Evolutionary conservation across 2,113 vertebrate species (phyloP).

Genomic region (Phocoena phocoena): DNA sequence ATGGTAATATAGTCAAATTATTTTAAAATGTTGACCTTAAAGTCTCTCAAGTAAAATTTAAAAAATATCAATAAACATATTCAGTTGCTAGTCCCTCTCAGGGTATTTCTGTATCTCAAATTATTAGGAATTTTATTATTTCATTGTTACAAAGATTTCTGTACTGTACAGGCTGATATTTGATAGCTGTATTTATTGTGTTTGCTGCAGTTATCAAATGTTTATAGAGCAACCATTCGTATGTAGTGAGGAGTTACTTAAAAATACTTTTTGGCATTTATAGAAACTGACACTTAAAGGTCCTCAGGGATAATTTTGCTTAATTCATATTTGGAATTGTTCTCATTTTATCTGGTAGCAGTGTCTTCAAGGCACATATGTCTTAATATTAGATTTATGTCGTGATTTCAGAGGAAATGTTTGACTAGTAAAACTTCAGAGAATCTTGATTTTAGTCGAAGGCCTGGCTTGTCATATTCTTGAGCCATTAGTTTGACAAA

Average conservation of each 20-base stretch:
- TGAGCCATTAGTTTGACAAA: conserved; percentile 21
- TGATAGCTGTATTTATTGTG: conserved; percentile 34
- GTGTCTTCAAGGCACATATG: conserved; percentile 53
- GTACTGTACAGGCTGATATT: not conserved
- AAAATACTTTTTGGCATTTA: conserved; percentile 15
- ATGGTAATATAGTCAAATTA: conserved; percentile 27
- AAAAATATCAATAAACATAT: conserved; percentile 24
- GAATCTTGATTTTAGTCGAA: conserved; percentile 28
- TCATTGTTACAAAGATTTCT: conserved; percentile 39
- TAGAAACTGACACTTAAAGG: not conserved
- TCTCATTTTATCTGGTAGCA: conserved; percentile 15
- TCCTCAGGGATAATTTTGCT: conserved; percentile 1
- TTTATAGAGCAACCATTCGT: not conserved
- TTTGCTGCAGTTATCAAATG: conserved; percentile 60
- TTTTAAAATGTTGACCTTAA: conserved; percentile 41
- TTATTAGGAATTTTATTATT: conserved; percentile 48
- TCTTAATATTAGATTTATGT: conserved; percentile 33
- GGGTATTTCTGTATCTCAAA: conserved; percentile 34
- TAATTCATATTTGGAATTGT: conserved; percentile 38
- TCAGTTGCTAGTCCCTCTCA: not conserved
- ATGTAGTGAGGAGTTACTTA: conserved; percentile 11
- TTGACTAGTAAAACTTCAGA: conserved; percentile 36
- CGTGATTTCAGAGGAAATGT: conserved; percentile 41
- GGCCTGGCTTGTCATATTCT: not conserved
- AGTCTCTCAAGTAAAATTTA: conserved; percentile 31